These are phyloP conservation scores for Trichoplusia ni DNA, from an alignment of 1,140 invertebrate genomes.

Conservation along the genomic window DNA sequence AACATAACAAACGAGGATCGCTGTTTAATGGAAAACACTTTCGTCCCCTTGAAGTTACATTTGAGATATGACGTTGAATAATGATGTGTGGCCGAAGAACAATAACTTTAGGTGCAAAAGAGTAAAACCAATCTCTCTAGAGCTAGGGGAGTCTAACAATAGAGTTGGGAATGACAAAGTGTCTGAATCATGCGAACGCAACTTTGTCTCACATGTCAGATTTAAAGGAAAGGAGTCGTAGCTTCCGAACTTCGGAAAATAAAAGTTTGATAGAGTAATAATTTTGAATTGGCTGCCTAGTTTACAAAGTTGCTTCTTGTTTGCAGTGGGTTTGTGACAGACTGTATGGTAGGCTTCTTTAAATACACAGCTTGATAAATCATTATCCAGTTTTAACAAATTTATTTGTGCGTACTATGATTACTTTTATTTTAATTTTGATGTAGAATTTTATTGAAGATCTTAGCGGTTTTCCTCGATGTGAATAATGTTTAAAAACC, in stretches of 20 bases:
- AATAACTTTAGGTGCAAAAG: constrained; percentile 71
- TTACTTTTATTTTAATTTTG: too few relatives aligned
- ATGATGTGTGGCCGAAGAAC: constrained; percentile 72
- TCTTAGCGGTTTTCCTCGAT: too few relatives aligned
- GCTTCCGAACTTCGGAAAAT: constrained; percentile 2
- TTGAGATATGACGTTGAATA: constrained; percentile 72
- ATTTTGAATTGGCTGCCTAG: constrained; percentile 12
- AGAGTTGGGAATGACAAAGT: constrained; percentile 27
- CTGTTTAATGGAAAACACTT: constrained; percentile 68
- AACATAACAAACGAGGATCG: constrained; percentile 45
- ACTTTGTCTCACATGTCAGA: constrained; percentile 19
- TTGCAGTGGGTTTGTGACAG: neutral
- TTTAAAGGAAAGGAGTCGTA: constrained; percentile 5
- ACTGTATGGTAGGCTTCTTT: neutral
- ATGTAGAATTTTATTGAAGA: too few relatives aligned
- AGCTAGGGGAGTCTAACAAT: constrained; percentile 57
- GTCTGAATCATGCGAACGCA: constrained; percentile 22
- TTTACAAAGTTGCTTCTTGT: neutral
- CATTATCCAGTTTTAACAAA: too few relatives aligned
- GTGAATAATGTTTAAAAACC: too few relatives aligned
- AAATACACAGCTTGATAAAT: too few relatives aligned
- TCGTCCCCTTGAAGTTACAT: constrained; percentile 65
- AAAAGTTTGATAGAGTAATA: constrained; percentile 21
- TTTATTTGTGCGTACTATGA: too few relatives aligned
- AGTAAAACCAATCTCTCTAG: constrained; percentile 71